Evolutionary conservation across 2,797 vertebrate species (phyloP), one percentile per base, ranked within the genome.

Genomic region (Urosaurus nigricauda): DNA sequence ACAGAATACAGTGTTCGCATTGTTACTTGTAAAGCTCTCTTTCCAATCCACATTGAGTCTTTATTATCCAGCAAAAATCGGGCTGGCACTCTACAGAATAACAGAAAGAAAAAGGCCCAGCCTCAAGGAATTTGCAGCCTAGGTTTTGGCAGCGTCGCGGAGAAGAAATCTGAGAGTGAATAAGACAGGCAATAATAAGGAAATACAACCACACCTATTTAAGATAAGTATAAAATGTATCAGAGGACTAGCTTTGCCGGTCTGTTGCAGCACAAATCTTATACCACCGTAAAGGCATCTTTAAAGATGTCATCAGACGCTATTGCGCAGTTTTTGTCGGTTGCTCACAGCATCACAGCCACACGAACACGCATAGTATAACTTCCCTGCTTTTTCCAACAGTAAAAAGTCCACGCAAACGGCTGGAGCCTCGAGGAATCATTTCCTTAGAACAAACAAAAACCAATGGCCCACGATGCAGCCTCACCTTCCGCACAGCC

Each of bases 401-500:
- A 26, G 60, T 37, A 32, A 16, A 70, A 87, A 87, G 85, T 79
- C 79, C 85, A 47, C 77, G 40, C 29, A 79, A 16, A n/a, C 19
- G 12, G 26, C 35, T 2, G 65, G 51, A 1, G 63, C 60, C 75
- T 60, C 11, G 5, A 56, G 60, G 11, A 14, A n/a, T 6, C 14
- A 32, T 26, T 12, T 51, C 17, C 6, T 83, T 21, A 21, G 17
- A 7, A 21, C 6, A 2, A 6, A 1, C 58, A 4, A 5, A 8
- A 9, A 9, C 1, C 43, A 51, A 9, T 51, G 9, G 5, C 35
- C 16, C 0, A 17, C 19, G 17, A 5, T 6, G 63, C 32, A 17
- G 21, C 3, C 4, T 89, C 79, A 89, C 88, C 88, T 89, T 60
- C 13, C 12, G 14, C 75, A 47, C 17, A n/a, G 87, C 81, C 60